Percentiles rank a stretch among this genome's conserved stretches.
Evolutionary conservation across 2,113 vertebrate genomes (phyloP).

Genomic region (Eubucco bourcierii): DNA sequence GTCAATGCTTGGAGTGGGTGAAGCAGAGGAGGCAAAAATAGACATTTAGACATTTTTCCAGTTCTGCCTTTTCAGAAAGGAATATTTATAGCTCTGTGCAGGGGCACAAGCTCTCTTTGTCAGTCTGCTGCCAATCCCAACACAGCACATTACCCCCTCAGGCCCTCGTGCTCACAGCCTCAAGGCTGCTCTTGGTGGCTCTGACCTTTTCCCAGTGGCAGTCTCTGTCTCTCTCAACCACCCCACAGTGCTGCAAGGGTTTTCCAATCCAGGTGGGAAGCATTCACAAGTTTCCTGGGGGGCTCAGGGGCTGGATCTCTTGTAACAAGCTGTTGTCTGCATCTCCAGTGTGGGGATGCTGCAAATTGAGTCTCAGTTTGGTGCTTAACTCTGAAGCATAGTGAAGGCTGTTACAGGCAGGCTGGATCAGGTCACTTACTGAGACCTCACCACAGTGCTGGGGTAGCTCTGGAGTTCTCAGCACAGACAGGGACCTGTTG

Average conservation of each 20-base stretch:
- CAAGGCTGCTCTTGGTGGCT: not conserved
- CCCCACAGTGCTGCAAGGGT: not conserved
- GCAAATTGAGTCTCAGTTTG: not conserved
- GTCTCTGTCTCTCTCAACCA: not conserved
- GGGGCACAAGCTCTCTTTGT: constrained; percentile 74
- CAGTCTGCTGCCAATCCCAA: not conserved
- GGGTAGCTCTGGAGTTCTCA: not conserved
- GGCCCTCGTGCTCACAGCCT: not conserved
- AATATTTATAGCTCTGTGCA: constrained; percentile 54
- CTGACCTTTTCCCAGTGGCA: not conserved
- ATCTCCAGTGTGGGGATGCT: not conserved
- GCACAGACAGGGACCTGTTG: too few species aligned
- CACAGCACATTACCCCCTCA: not conserved
- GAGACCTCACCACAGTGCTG: not conserved
- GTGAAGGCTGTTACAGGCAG: not conserved
- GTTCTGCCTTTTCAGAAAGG: constrained; percentile 58
- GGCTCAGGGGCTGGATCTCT: not conserved
- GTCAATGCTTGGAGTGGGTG: constrained; percentile 79
- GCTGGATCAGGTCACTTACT: not conserved
- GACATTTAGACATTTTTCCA: constrained; percentile 77
- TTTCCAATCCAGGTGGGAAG: not conserved
- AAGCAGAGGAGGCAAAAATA: constrained; percentile 79
- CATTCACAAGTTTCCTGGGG: rapidly evolving
- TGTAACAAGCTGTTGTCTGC: not conserved
- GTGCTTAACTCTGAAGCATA: not conserved